phyloP scores from a whole-genome alignment of 1,140 invertebrate species.

The Ceratina australensis region DNA sequence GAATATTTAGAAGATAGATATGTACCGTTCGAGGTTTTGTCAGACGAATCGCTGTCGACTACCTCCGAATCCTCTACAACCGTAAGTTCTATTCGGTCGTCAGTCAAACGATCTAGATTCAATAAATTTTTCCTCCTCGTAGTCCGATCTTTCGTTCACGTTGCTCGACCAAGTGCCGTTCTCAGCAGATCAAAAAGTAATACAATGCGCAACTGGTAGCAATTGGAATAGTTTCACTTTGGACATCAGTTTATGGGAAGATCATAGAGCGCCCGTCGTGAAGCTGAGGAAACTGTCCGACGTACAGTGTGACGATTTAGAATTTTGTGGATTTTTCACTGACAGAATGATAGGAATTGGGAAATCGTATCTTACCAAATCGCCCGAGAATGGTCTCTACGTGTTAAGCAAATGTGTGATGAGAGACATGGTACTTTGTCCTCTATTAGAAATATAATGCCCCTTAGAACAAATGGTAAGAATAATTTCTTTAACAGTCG shows the following conservation, averaged over 20 bases:
- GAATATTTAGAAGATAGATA: constrained; percentile 15
- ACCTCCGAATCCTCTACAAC: not conserved
- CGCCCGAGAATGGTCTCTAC: constrained; percentile 58
- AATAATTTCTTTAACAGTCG: constrained; percentile 52
- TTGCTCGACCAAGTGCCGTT: constrained; percentile 3
- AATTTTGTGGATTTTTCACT: constrained; percentile 58
- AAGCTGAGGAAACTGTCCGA: constrained; percentile 46
- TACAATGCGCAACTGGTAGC: constrained; percentile 41
- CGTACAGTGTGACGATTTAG: constrained; percentile 39
- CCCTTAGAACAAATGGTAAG: not conserved
- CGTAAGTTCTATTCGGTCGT: not conserved
- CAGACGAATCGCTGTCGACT: not conserved
- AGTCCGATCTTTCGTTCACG: constrained; percentile 6
- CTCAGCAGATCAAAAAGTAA: constrained; percentile 26
- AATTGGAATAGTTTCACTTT: constrained; percentile 61
- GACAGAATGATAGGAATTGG: constrained; percentile 61
- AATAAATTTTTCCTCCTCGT: not conserved
- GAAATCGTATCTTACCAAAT: constrained; percentile 58
- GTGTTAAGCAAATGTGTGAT: constrained; percentile 65
- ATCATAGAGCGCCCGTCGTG: constrained; percentile 52
- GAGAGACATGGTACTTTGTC: constrained; percentile 57
- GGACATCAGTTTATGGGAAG: constrained; percentile 60
- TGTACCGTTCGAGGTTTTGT: constrained; percentile 17
- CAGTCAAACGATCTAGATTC: not conserved
- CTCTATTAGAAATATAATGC: not conserved